Evolutionary conservation across 2,888 invertebrate genomes (phyloP).

Genomic region (Eremobia ochroleuca): DNA sequence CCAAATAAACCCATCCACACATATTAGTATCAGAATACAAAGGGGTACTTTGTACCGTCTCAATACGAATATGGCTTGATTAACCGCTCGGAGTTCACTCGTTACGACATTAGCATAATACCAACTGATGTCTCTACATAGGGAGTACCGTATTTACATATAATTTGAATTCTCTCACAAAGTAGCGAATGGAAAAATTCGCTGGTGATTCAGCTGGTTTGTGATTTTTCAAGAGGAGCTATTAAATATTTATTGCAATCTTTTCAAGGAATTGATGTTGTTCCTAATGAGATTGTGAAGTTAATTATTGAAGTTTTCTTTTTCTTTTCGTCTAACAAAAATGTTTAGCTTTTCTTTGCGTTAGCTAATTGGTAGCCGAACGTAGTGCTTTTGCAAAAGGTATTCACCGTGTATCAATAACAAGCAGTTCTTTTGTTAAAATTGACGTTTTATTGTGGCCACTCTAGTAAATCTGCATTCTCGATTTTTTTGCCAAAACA

Average conservation of each 20-base stretch:
- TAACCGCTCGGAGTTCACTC: slow-evolving; percentile 69
- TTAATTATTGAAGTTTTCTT: background rate
- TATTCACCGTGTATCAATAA: background rate
- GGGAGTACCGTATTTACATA: slow-evolving; percentile 79
- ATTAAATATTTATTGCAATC: slow-evolving; percentile 65
- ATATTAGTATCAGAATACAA: slow-evolving; percentile 56
- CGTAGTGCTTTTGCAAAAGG: background rate
- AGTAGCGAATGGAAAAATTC: slow-evolving; percentile 68
- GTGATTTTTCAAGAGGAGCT: slow-evolving; percentile 60
- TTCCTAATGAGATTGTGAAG: slow-evolving; percentile 37
- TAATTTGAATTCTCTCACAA: slow-evolving; percentile 79
- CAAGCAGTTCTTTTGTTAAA: no score
- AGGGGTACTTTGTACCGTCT: slow-evolving; percentile 56
- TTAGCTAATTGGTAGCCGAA: background rate
- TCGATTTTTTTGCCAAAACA: no score
- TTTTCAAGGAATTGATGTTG: slow-evolving; percentile 54
- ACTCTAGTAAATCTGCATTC: no score
- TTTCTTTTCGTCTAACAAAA: background rate
- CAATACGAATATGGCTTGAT: slow-evolving; percentile 65
- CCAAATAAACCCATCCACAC: slow-evolving; percentile 57
- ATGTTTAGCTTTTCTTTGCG: background rate
- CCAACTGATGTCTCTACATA: slow-evolving; percentile 79
- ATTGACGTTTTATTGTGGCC: no score
- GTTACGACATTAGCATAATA: slow-evolving; percentile 81
- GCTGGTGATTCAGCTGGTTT: slow-evolving; percentile 52